Evolutionary conservation across 2,113 vertebrate genomes (phyloP).

Genomic region (Chionis minor): DNA sequence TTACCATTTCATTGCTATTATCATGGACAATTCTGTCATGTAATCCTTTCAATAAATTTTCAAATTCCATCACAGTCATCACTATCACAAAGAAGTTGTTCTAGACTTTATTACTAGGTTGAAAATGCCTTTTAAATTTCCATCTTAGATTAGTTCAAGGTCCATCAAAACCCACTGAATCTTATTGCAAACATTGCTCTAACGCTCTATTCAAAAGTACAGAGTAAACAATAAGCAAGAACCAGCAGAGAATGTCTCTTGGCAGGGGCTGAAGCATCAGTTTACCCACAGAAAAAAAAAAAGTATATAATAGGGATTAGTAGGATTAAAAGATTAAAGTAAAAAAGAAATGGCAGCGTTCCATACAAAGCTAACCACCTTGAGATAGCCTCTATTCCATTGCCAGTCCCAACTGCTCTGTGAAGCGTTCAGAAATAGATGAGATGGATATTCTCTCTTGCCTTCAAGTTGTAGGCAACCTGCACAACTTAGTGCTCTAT

Average conservation of each 20-base stretch:
- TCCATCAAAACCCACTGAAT: neutral
- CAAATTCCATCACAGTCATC: neutral
- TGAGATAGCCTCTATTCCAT: neutral
- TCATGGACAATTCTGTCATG: neutral
- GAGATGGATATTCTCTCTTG: neutral
- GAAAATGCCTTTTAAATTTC: neutral
- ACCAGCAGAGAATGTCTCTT: neutral
- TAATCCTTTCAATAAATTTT: neutral
- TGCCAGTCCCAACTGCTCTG: neutral
- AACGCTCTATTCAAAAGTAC: neutral
- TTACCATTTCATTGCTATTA: neutral
- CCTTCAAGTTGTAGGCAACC: neutral
- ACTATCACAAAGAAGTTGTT: neutral
- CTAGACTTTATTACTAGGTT: neutral
- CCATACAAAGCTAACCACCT: neutral
- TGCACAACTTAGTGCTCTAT: neutral
- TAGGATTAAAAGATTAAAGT: constrained; percentile 27
- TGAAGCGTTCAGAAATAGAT: neutral
- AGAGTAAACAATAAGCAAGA: neutral
- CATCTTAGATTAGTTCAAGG: neutral
- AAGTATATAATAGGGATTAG: constrained; percentile 7
- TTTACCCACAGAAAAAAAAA: neutral
- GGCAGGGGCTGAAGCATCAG: neutral
- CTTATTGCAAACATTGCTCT: neutral
- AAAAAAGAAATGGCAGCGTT: neutral